These are phyloP conservation scores for Cryptocephalus primarius DNA, from an alignment of 2,888 invertebrate genomes.

Conservation along the genomic window DNA sequence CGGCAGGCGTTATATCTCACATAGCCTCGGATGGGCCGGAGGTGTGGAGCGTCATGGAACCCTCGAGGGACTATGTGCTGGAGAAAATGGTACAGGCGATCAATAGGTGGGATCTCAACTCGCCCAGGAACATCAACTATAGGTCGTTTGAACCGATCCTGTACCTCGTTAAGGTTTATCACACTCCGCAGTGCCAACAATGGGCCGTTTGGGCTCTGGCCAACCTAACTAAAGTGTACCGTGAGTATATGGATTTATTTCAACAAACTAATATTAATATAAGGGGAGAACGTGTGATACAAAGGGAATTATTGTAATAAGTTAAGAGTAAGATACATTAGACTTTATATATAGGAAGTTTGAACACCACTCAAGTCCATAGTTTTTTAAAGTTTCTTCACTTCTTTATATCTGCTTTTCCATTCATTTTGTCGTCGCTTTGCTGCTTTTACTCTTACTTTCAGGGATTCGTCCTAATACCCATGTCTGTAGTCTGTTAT, in stretches of 20 bases:
- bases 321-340: no score
- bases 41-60: conserved; percentile 66
- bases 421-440: no score
- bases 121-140: conserved; percentile 92
- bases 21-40: conserved; percentile 84
- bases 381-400: no score
- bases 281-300: no score
- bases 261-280: no score
- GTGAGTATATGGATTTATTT: conserved; percentile 45
- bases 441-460: no score
- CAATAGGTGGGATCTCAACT: conserved; percentile 75
- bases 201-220: conserved; percentile 98
- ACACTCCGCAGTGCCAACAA: conserved; percentile 86
- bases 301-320: no score
- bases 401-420: no score
- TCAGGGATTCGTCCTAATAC: no score
- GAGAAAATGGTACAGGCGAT: conserved; percentile 71
- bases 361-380: no score
- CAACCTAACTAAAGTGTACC: conserved; percentile 86
- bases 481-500: no score
- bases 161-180: conserved; percentile 66
- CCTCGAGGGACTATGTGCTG: conserved; percentile 61
- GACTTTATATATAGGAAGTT: no score
- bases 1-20: conserved; percentile 91
- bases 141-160: conserved; percentile 92